Evolutionary conservation across 30 jellyfish, hydroid and myxozoan genomes (phyloP).

Genomic region (Nemopilema nomurai): DNA sequence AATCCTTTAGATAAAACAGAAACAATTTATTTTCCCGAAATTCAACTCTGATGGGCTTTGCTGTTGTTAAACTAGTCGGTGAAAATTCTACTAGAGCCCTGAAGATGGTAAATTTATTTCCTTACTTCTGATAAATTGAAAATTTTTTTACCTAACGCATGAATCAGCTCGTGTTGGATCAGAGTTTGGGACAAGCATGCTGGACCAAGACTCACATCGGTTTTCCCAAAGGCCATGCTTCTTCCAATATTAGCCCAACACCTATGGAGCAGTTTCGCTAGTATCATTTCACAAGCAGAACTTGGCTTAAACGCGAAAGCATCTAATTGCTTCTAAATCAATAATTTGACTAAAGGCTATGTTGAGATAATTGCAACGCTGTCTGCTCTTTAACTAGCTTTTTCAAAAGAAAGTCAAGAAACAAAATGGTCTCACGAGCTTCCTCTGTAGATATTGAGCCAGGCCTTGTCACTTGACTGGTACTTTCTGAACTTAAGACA

Average conservation of each 20-base stretch:
- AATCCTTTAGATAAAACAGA: constrained; percentile 44
- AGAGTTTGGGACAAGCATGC: constrained; percentile 35
- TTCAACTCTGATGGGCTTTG: not conserved
- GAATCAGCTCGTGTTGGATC: constrained; percentile 68
- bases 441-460: constrained; percentile 51
- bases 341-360: not conserved
- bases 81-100: not conserved
- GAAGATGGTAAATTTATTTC: too few relatives aligned
- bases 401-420: not conserved
- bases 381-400: not conserved
- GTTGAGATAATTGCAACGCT: not conserved
- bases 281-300: not conserved
- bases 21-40: too few relatives aligned
- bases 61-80: not conserved
- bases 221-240: constrained; percentile 43
- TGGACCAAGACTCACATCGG: constrained; percentile 68
- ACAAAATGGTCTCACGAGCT: constrained; percentile 15
- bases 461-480: constrained; percentile 23
- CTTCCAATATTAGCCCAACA: constrained; percentile 73
- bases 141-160: constrained; percentile 68
- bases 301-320: not conserved
- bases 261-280: not conserved
- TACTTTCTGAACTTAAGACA: constrained; percentile 46
- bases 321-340: not conserved
- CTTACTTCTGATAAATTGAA: too few relatives aligned